These are phyloP conservation scores for Prolemur simus DNA, from an alignment of 2,113 vertebrate species.

Conservation along the genomic window DNA sequence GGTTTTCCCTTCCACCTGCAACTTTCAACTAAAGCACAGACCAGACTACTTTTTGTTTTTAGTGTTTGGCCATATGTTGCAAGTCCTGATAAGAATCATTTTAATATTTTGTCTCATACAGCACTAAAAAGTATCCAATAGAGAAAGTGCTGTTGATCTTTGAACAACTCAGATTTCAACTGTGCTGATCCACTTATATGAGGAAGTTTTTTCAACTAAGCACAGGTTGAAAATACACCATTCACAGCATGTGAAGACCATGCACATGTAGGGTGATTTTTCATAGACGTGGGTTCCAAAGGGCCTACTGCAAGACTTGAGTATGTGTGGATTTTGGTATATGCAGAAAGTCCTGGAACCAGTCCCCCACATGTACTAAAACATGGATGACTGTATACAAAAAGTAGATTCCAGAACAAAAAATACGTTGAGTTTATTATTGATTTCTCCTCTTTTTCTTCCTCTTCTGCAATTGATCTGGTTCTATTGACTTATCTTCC, in stretches of 20 bases:
- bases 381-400: neutral
- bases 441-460: neutral
- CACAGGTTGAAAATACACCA: neutral
- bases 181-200: neutral
- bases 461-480: neutral
- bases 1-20: neutral
- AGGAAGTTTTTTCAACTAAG: neutral
- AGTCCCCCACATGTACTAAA: neutral
- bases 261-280: neutral
- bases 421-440: neutral
- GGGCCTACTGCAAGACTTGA: neutral
- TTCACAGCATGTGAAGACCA: neutral
- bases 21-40: neutral
- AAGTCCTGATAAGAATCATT: neutral
- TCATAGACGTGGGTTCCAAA: neutral
- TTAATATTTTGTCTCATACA: neutral
- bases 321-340: neutral
- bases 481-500: neutral
- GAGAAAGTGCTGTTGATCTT: neutral
- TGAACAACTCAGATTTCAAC: neutral
- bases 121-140: neutral
- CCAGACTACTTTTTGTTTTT: neutral
- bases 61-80: neutral
- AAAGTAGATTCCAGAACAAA: neutral
- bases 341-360: neutral